phyloP scores from a whole-genome alignment of 37 sponge, comb jelly and placozoan species.

The Axinella damicornis region DNA sequence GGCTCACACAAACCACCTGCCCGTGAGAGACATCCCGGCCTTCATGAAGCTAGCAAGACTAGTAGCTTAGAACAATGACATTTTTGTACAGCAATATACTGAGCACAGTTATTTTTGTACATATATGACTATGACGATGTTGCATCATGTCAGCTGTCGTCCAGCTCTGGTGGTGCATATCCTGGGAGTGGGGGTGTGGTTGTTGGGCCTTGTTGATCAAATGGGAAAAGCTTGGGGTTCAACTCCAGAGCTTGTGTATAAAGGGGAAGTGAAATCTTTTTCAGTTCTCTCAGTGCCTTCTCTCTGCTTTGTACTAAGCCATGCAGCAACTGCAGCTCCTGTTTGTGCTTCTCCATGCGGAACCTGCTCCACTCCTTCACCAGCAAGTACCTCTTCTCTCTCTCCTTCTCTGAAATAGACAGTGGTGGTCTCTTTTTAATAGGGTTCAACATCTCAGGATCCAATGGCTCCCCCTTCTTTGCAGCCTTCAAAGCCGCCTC shows the following conservation, averaged over 20 bases:
- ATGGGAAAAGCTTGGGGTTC: constrained; percentile 69
- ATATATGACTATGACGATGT: neutral
- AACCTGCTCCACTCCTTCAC: constrained; percentile 80
- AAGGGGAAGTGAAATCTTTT: constrained; percentile 64
- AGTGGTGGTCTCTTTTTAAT: constrained; percentile 68
- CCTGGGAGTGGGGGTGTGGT: constrained; percentile 70
- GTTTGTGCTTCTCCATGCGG: constrained; percentile 67
- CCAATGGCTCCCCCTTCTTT: constrained; percentile 74
- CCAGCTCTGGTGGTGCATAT: constrained; percentile 83
- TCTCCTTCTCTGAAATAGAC: constrained; percentile 51
- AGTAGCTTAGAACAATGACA: neutral
- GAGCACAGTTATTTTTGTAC: neutral
- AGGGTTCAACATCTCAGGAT: constrained; percentile 92
- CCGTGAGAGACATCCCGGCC: constrained; percentile 60
- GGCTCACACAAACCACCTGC: constrained; percentile 67
- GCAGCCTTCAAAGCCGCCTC: constrained; percentile 69
- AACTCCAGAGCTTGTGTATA: constrained; percentile 71
- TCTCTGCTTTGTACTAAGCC: constrained; percentile 59
- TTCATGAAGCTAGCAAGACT: constrained; percentile 57
- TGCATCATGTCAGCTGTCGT: neutral
- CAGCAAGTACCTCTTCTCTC: constrained; percentile 60
- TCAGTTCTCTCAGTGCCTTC: constrained; percentile 84
- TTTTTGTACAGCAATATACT: neutral
- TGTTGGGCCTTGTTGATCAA: constrained; percentile 51
- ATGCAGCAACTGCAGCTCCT: constrained; percentile 37